phyloP scores from a whole-genome alignment of 2,113 vertebrate species.

The Labeo rohita region DNA sequence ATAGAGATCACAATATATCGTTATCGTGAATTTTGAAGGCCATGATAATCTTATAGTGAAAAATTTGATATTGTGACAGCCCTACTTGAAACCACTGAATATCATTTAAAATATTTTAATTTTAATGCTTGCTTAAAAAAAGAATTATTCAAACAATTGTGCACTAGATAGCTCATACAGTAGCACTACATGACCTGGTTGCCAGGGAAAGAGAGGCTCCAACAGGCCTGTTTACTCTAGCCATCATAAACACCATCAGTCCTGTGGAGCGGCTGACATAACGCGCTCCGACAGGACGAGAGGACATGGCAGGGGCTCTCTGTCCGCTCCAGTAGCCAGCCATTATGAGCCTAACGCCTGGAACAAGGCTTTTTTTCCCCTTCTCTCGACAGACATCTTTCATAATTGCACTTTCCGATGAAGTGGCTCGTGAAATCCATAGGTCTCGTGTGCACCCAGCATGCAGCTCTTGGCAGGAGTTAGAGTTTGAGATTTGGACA shows the following conservation, averaged over 20 bases:
- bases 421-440: conserved; percentile 78
- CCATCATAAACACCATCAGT: conserved; percentile 69
- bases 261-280: conserved; percentile 71
- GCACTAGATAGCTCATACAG: background rate
- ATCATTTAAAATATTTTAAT: background rate
- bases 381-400: conserved; percentile 67
- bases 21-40: too few relatives aligned
- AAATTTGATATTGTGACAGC: too few relatives aligned
- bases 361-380: conserved; percentile 34
- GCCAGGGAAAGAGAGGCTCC: conserved; percentile 33
- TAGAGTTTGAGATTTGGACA: conserved; percentile 11
- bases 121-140: background rate
- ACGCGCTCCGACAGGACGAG: conserved; percentile 68
- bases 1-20: too few relatives aligned
- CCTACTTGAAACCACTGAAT: background rate
- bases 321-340: conserved; percentile 56
- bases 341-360: conserved; percentile 62
- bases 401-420: conserved; percentile 73
- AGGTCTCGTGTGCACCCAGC: conserved; percentile 59
- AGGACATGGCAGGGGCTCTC: conserved; percentile 51
- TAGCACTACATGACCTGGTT: conserved; percentile 44
- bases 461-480: conserved; percentile 35
- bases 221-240: conserved; percentile 54
- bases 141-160: background rate
- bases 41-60: too few relatives aligned